Evolutionary conservation across 2,113 vertebrate genomes (phyloP), one percentile per base, ranked within the genome.

Genomic region (Rhinolophus ferrumequinum): DNA sequence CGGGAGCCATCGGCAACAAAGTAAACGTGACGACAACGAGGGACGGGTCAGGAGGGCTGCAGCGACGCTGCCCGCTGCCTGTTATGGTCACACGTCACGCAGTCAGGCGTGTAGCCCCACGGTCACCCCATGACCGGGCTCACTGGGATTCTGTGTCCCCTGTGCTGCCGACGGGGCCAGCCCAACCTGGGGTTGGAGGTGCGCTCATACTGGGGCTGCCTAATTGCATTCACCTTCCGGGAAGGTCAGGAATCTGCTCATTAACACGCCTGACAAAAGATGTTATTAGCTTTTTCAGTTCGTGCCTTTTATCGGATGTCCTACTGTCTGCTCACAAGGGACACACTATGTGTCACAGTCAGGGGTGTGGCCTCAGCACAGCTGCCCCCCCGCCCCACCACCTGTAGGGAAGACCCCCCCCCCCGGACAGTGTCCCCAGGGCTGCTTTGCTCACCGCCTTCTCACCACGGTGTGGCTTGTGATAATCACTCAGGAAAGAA

Each of bases 21-120:
- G 62, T 22, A 7, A 24, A 22, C 0, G 4, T 11, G 47, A 82
- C 4, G 0, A n/a, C 1, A 30, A 24, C 16, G 66, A 22, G 50
- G 88, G 64, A 28, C 38, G 0, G 30, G 38, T 13, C 16, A 2
- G 41, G 4, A 0, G 28, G 69, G 79, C 38, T 1, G 33, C 1
- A 1, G 79, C 21, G 81, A 19, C 0, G 7, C 77, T 11, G 28
- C 28, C 50, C 2, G 3, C 7, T 2, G 0, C 30, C 58, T 13
- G 8, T 12, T 6, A 15, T 0, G 7, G 85, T 16, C 10, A 5
- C 1, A 0, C 22, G 2, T 12, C 72, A 10, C 0, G 21, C 44
- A 10, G 1, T 2, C 4, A 0, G 52, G 35, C 6, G 9, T 21
- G 33, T 0, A 0, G 28, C 33, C 19, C 18, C 19, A 15, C 30